Evolutionary conservation across 1,140 invertebrate genomes (phyloP).

Genomic region (Psix sp.): DNA sequence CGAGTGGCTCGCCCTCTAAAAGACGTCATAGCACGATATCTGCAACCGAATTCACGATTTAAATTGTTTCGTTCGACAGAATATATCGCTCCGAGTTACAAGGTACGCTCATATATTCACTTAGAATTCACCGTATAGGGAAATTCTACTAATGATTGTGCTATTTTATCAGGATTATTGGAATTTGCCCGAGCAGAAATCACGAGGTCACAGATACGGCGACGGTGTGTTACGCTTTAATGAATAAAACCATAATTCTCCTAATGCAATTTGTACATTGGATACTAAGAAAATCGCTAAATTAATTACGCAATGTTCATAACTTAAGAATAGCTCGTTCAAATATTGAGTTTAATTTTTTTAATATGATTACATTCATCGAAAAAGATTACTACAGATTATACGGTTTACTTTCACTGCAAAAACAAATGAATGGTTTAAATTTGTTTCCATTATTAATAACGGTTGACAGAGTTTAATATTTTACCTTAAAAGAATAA

Average conservation of each 20-base stretch:
- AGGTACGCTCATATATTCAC: constrained; percentile 73
- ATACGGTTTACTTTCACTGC: no score
- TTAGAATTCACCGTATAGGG: constrained; percentile 69
- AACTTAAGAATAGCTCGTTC: no score
- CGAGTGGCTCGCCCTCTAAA: constrained; percentile 18
- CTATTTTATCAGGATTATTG: constrained; percentile 70
- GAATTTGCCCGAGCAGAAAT: constrained; percentile 36
- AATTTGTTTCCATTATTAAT: no score
- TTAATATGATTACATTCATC: no score
- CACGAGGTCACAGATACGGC: constrained; percentile 26
- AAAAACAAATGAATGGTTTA: no score
- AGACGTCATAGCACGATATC: constrained; percentile 26
- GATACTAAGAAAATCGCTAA: constrained; percentile 13
- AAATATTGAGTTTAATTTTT: no score
- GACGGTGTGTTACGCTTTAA: constrained; percentile 17
- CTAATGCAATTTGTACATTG: constrained; percentile 5
- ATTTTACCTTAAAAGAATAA: no score
- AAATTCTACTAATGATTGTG: constrained; percentile 54
- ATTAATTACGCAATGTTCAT: no score
- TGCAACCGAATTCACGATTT: background rate
- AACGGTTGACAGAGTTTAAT: no score
- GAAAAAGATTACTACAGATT: no score
- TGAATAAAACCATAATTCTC: constrained; percentile 21
- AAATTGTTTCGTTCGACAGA: constrained; percentile 67
- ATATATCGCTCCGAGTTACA: constrained; percentile 73